Evolutionary conservation across 2,888 invertebrate genomes (phyloP), one percentile per base, ranked within the genome.

Genomic region (Nomada goodeniana): DNA sequence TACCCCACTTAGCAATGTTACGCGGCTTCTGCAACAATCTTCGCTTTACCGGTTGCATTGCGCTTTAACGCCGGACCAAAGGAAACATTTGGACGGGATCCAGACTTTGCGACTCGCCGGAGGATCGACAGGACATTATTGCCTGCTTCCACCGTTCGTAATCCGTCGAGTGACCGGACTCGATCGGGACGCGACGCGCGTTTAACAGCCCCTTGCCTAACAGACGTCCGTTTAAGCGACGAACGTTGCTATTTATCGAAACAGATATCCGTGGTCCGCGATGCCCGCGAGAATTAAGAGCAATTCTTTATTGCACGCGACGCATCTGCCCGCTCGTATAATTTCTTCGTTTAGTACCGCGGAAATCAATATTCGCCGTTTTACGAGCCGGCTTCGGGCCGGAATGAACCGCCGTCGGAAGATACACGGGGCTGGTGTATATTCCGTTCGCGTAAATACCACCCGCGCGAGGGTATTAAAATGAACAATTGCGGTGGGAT

Each of bases 21-120:
- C 80, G 67, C 75, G 61, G 74, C 47, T 76, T 53, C 42, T 69
- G 83, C 59, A 76, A 77, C 72, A 84, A 84, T 86, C 72, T 73
- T 73, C 47, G 20, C 36, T 64, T 79, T 69, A 79, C 11, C 72
- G 68, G 23, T 29, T 18, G 63, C 64, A 60, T 74, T 74, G 65
- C 53, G 20, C 59, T 53, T 68, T 71, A 59, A 72, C 67, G 26
- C 13, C 57, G 59, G 15, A n/a, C n/a, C 52, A 20, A 52, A 26
- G 44, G 50, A 71, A 80, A 74, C 75, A 76, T 82, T 83, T 80
- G 80, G 76, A 76, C 76, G 47, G 71, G 69, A 68, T 84, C 82
- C 82, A 80, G 80, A 60, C 53, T 36, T 36, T 1, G 55, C 60
- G 76, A 77, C 84, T 82, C 65, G 68, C 61, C 47, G 75, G 72